These are phyloP conservation scores for Zapornia atra DNA, from an alignment of 2,113 vertebrate genomes.

Conservation along the genomic window DNA sequence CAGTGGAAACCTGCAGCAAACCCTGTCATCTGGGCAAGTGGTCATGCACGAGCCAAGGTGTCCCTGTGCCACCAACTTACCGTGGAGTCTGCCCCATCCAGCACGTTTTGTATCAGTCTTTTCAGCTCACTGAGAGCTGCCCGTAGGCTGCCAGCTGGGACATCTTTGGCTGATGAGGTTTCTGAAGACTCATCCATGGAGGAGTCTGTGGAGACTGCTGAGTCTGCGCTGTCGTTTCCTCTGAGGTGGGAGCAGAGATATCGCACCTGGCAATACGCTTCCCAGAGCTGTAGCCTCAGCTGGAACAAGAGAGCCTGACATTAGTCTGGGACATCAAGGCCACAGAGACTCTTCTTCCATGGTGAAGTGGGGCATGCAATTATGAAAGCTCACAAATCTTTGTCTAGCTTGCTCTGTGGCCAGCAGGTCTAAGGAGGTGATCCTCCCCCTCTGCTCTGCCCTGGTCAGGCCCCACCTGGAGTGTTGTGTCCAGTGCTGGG, in stretches of 20 bases:
- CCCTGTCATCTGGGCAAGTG: background rate
- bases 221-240: constrained; percentile 95
- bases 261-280: constrained; percentile 94
- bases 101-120: constrained; percentile 92
- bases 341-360: background rate
- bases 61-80: constrained; percentile 70
- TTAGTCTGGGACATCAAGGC: background rate
- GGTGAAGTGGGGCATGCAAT: background rate
- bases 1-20: background rate
- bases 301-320: constrained; percentile 43
- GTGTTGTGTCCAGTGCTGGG: too few relatives aligned
- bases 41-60: background rate
- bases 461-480: too few relatives aligned
- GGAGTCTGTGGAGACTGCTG: constrained; percentile 94
- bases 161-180: constrained; percentile 93
- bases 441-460: too few relatives aligned
- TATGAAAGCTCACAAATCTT: background rate
- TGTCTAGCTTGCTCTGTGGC: background rate
- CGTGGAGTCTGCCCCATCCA: constrained; percentile 93
- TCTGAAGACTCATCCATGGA: constrained; percentile 99
- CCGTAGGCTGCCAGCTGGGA: constrained; percentile 91
- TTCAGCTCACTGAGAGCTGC: constrained; percentile 90
- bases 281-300: constrained; percentile 96
- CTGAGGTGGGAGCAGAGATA: constrained; percentile 94
- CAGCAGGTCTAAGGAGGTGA: too few relatives aligned